phyloP scores from a whole-genome alignment of 2,113 vertebrate genomes.

The Trogon surrucura region DNA sequence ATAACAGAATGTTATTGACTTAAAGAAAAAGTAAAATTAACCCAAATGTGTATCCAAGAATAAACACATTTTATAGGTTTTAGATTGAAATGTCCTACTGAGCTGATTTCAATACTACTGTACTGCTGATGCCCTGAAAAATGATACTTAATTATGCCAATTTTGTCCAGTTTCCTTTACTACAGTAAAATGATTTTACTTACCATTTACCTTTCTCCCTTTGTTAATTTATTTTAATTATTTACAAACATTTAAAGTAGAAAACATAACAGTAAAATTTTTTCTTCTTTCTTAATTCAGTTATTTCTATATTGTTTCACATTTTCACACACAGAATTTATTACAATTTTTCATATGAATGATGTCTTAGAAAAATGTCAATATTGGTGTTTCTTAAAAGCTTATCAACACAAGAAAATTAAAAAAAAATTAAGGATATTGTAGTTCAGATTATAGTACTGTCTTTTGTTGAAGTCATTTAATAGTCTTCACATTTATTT shows the following conservation, averaged over 20 bases:
- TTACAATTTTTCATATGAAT: not conserved
- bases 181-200: not conserved
- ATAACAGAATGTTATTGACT: not conserved
- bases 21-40: not conserved
- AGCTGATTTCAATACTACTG: not conserved
- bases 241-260: not conserved
- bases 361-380: not conserved
- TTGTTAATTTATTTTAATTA: not conserved
- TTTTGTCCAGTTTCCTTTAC: not conserved
- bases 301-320: not conserved
- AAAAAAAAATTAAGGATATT: not conserved
- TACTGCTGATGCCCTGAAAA: not conserved
- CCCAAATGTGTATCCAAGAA: not conserved
- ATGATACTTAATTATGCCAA: accelerated
- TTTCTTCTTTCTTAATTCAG: not conserved
- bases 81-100: not conserved
- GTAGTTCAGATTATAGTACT: not conserved
- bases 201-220: not conserved
- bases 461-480: not conserved
- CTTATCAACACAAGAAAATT: not conserved
- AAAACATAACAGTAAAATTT: not conserved
- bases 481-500: not conserved
- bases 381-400: not conserved
- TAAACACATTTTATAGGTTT: not conserved
- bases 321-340: not conserved